These are phyloP conservation scores for Kuschelorhynchus macadamiae DNA, from an alignment of 2,888 invertebrate genomes.

Conservation along the genomic window DNA sequence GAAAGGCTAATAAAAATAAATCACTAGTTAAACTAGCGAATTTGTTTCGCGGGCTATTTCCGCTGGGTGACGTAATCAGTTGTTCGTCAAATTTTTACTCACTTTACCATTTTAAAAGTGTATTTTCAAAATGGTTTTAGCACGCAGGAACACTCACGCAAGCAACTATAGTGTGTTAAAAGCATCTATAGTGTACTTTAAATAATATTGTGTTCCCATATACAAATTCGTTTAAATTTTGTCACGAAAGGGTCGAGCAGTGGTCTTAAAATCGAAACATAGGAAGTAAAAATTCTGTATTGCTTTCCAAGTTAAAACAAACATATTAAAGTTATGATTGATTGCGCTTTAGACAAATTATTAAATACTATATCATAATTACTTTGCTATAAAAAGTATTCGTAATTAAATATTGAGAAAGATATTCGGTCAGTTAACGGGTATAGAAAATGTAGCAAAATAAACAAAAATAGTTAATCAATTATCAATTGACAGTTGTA, in stretches of 20 bases:
- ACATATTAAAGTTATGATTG: too few relatives aligned
- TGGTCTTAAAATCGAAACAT: slow-evolving; percentile 15
- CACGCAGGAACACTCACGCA: slow-evolving; percentile 48
- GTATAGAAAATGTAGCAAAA: too few relatives aligned
- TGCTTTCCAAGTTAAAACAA: too few relatives aligned
- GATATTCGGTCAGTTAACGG: too few relatives aligned
- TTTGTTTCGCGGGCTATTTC: slow-evolving; percentile 50
- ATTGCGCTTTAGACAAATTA: too few relatives aligned
- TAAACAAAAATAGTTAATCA: too few relatives aligned
- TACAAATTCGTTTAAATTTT: slow-evolving; percentile 44
- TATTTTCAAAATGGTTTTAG: slow-evolving; percentile 48
- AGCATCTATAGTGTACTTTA: slow-evolving; percentile 42
- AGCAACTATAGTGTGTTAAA: slow-evolving; percentile 35
- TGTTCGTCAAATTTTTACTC: slow-evolving; percentile 56
- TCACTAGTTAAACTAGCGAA: slow-evolving; percentile 51
- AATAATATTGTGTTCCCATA: slow-evolving; percentile 47
- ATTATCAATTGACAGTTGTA: too few relatives aligned
- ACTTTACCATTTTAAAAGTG: slow-evolving; percentile 52
- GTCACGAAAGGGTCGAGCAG: slow-evolving; percentile 36
- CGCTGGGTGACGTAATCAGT: slow-evolving; percentile 53
- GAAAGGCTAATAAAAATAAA: slow-evolving; percentile 49
- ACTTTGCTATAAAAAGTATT: too few relatives aligned
- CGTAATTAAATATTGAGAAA: too few relatives aligned
- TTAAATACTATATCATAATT: too few relatives aligned
- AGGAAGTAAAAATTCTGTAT: too few relatives aligned